Evolutionary conservation across 2,888 invertebrate species (phyloP), one percentile per base, ranked within the genome.

Genomic region (Tholera decimalis): DNA sequence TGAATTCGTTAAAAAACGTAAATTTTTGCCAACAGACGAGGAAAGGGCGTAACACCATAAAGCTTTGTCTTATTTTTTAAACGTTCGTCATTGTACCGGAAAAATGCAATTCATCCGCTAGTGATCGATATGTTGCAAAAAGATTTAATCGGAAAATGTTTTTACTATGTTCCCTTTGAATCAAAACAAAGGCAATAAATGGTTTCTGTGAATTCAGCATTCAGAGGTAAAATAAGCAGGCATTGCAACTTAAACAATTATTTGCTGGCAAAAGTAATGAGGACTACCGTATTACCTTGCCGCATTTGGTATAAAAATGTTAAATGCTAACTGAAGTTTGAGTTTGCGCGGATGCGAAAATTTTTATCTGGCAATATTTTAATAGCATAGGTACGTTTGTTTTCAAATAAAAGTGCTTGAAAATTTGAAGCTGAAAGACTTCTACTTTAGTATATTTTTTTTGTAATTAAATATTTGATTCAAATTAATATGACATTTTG

Each of bases 181-280:
- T 22, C 7, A 43, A 33, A 46, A 39, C 28, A n/a, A 39, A 41
- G 20, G 33, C 13, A 43, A 20, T 37, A 15, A 49, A n/a, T 20
- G 30, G 46, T 46, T 55, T 24, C 41, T 44, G 26, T 33, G 5
- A 53, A 33, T 56, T 72, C 55, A 51, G 56, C 50, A 61, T 49
- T 54, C 18, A 50, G 50, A 57, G 24, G 18, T 24, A 56, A 56
- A 76, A 18, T 43, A 53, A 49, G 26, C 26, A 49, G 39, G 20
- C n/a, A 33, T 46, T 72, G 50, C 46, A 70, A 41, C 37, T 73
- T 55, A 59, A 18, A 62, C 63, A 28, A 53, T 53, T 76, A 68
- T 76, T 76, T 60, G 51, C 39, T 33, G 22, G 56, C 60, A 49
- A 46, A 68, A 69, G 55, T 53, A 70, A 76, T 60, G 46, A 60